Percentiles rank a stretch among this genome's conserved stretches.
Evolutionary conservation across 2,888 invertebrate species (phyloP).

Genomic region (Rhaphigaster nebulosa): DNA sequence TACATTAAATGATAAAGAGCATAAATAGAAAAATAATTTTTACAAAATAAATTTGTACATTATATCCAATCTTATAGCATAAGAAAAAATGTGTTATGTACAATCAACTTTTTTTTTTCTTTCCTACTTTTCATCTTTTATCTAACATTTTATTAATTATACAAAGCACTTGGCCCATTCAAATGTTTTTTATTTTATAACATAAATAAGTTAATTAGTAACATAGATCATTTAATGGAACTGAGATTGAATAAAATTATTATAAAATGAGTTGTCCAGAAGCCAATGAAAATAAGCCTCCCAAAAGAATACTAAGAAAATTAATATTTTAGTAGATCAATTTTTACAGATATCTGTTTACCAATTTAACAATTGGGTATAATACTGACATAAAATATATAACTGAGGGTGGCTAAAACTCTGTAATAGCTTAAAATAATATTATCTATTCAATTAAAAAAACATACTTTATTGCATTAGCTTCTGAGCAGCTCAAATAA

Average conservation of each 20-base stretch:
- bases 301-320: background rate
- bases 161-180: slow-evolving; percentile 8
- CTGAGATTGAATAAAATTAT: background rate
- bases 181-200: background rate
- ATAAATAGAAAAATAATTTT: slow-evolving; percentile 51
- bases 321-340: background rate
- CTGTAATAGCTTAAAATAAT: too few species aligned
- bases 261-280: background rate
- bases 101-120: background rate
- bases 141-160: slow-evolving; percentile 5
- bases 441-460: too few species aligned
- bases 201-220: slow-evolving; percentile 27
- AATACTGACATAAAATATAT: background rate
- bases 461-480: background rate
- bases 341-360: background rate
- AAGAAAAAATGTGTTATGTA: slow-evolving; percentile 6
- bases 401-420: background rate
- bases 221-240: slow-evolving; percentile 15
- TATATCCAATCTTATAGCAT: slow-evolving; percentile 1
- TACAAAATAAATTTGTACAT: slow-evolving; percentile 41
- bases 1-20: slow-evolving; percentile 36
- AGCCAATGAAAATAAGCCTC: background rate
- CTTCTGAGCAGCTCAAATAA: background rate
- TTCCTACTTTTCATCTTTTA: background rate
- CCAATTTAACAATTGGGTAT: background rate